phyloP scores from a whole-genome alignment of 2,888 invertebrate genomes.

The Meganola albula region DNA sequence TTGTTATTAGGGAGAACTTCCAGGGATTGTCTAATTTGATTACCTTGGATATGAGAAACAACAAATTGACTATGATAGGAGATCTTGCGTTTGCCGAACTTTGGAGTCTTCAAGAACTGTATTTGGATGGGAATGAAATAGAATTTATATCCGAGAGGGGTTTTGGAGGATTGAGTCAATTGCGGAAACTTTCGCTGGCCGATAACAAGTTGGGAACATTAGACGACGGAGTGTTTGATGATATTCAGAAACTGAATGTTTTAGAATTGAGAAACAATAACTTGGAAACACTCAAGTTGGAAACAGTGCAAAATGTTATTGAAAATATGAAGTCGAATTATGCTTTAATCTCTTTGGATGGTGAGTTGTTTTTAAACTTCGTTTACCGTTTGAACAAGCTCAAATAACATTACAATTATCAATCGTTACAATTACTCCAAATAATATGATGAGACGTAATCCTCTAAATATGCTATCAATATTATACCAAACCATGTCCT shows the following conservation, averaged over 20 bases:
- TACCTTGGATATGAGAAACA: slow-evolving; percentile 84
- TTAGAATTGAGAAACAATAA: slow-evolving; percentile 87
- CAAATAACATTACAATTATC: no score
- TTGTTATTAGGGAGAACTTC: slow-evolving; percentile 86
- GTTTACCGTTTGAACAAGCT: slow-evolving; percentile 36
- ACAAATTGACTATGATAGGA: slow-evolving; percentile 88
- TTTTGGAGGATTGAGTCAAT: slow-evolving; percentile 84
- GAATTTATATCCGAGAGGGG: slow-evolving; percentile 87
- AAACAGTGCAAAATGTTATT: slow-evolving; percentile 83
- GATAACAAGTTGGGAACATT: slow-evolving; percentile 86
- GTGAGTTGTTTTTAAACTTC: slow-evolving; percentile 74
- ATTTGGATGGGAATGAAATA: slow-evolving; percentile 83
- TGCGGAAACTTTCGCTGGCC: slow-evolving; percentile 84
- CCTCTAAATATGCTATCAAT: slow-evolving; percentile 20
- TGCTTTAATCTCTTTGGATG: slow-evolving; percentile 85
- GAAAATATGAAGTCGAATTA: slow-evolving; percentile 84
- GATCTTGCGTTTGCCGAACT: slow-evolving; percentile 88
- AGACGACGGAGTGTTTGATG: slow-evolving; percentile 83
- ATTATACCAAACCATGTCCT: no score
- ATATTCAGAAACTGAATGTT: slow-evolving; percentile 83
- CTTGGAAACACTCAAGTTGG: slow-evolving; percentile 85
- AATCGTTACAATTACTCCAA: slow-evolving; percentile 33
- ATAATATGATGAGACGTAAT: no score
- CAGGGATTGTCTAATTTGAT: slow-evolving; percentile 85
- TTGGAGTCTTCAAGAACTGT: slow-evolving; percentile 84